Evolutionary conservation across 2,888 invertebrate species (phyloP), one percentile per base, ranked within the genome.

Genomic region (Onchidella celtica): DNA sequence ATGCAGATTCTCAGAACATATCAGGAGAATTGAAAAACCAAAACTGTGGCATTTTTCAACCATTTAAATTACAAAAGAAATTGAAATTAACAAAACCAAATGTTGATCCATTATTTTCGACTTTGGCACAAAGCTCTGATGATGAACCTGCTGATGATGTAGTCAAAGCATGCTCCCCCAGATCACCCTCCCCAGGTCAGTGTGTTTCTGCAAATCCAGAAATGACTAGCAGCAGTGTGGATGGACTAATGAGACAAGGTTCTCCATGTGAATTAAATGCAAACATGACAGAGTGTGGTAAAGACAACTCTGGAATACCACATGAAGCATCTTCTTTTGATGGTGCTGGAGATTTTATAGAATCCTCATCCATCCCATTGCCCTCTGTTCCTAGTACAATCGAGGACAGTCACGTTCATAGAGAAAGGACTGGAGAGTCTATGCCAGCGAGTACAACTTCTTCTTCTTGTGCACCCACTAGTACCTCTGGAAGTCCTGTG

Each of bases 71-170:
- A 24, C 36, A 68, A 4, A 77, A 27, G 57, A 77, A 68, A 36
- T 57, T 38, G 24, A 38, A 57, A 9, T 34, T 77, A 27, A 14
- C 77, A 11, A 66, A 68, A 36, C 68, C 55, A 32, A 40, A 29
- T 34, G 66, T 66, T 21, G 57, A 77, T 57, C 77, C 77, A 55
- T 57, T 77, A 24, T 77, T 77, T 36, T 66, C 77, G 32, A 47
- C 66, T 9, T 57, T 68, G 57, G 36, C 77, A 6, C 77, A 77
- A 3, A 77, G 36, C 55, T 77, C 68, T 36, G 77, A 68, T 77
- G 77, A 77, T 36, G 77, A 77, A n/a, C n/a, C n/a, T 57, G 68
- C 29, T 32, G 34, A 47, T 3, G 68, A 24, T 36, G 68, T 59
- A 21, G 59, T 24, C 17, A 36, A 61, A 24, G 14, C 17, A n/a